These are phyloP conservation scores for Carabus problematicus DNA, from an alignment of 2,888 invertebrate genomes.

Conservation along the genomic window DNA sequence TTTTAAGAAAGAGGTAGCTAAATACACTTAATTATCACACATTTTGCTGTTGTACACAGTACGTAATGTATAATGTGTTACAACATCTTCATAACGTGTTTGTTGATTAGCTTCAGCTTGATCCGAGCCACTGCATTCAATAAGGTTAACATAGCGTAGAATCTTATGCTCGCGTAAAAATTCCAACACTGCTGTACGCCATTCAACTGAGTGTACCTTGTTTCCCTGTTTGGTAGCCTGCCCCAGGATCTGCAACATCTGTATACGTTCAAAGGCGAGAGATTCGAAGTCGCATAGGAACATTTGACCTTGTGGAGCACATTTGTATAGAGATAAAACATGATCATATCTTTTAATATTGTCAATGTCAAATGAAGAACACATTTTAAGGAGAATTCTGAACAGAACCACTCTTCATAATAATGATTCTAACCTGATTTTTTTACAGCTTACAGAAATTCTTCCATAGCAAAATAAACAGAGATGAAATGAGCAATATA, in stretches of 20 bases:
- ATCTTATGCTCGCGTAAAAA: slow-evolving; percentile 74
- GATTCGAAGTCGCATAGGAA: slow-evolving; percentile 86
- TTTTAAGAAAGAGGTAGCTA: too few relatives aligned
- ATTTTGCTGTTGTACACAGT: too few relatives aligned
- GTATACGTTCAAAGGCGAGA: slow-evolving; percentile 82
- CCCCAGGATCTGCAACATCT: slow-evolving; percentile 79
- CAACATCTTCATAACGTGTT: slow-evolving; percentile 78
- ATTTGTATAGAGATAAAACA: slow-evolving; percentile 79
- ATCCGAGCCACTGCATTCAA: slow-evolving; percentile 64
- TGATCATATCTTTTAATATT: too few relatives aligned
- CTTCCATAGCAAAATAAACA: too few relatives aligned
- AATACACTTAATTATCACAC: too few relatives aligned
- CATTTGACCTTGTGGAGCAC: slow-evolving; percentile 77
- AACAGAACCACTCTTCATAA: too few relatives aligned
- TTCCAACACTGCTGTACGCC: slow-evolving; percentile 68
- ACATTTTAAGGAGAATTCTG: too few relatives aligned
- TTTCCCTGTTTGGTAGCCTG: slow-evolving; percentile 72
- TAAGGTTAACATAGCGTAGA: slow-evolving; percentile 69
- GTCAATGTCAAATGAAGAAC: too few relatives aligned
- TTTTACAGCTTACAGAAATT: too few relatives aligned
- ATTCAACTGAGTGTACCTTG: slow-evolving; percentile 70
- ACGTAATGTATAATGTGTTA: slow-evolving; percentile 92
- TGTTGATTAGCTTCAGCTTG: slow-evolving; percentile 69
- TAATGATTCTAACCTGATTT: too few relatives aligned
- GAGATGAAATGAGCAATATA: too few relatives aligned